Percentiles rank a stretch among this genome's conserved stretches.
phyloP scores from a whole-genome alignment of 1,140 invertebrate genomes.

The Leptonema lineaticorne region DNA sequence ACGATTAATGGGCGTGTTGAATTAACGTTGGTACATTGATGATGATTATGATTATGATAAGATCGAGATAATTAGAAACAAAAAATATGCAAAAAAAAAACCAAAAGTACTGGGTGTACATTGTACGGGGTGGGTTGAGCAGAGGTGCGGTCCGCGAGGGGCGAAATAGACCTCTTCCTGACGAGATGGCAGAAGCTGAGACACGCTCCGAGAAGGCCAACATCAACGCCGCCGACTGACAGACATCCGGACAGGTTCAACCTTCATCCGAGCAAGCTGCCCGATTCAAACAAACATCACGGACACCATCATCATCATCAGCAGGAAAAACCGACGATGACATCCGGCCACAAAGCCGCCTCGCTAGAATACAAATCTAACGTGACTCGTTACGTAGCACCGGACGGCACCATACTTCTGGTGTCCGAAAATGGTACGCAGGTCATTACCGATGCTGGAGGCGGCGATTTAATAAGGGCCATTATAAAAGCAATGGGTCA shows the following conservation, averaged over 20 bases:
- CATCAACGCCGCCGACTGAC: slow-evolving; percentile 25
- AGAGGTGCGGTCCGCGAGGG: slow-evolving; percentile 27
- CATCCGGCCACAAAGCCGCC: slow-evolving; percentile 38
- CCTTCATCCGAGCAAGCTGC: slow-evolving; percentile 43
- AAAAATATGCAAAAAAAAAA: slow-evolving; percentile 9
- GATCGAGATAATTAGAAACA: neutral
- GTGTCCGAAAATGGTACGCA: slow-evolving; percentile 56
- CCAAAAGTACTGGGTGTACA: neutral
- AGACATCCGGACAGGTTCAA: slow-evolving; percentile 40
- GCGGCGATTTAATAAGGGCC: slow-evolving; percentile 54
- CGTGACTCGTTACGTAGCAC: slow-evolving; percentile 51
- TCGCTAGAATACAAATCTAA: slow-evolving; percentile 44
- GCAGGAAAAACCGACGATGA: too few relatives aligned
- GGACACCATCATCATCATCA: slow-evolving; percentile 39
- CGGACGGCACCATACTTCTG: slow-evolving; percentile 55
- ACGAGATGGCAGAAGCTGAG: slow-evolving; percentile 30
- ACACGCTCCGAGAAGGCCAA: slow-evolving; percentile 27
- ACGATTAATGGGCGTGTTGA: too few relatives aligned
- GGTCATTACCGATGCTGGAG: slow-evolving; percentile 54
- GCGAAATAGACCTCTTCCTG: slow-evolving; percentile 38
- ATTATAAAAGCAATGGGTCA: slow-evolving; percentile 47
- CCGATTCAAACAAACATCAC: slow-evolving; percentile 40
- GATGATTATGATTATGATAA: too few relatives aligned
- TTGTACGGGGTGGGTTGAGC: slow-evolving; percentile 1
- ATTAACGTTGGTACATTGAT: too few relatives aligned